Evolutionary conservation across 2,797 vertebrate species (phyloP).

Genomic region (Cyclura pinguis): DNA sequence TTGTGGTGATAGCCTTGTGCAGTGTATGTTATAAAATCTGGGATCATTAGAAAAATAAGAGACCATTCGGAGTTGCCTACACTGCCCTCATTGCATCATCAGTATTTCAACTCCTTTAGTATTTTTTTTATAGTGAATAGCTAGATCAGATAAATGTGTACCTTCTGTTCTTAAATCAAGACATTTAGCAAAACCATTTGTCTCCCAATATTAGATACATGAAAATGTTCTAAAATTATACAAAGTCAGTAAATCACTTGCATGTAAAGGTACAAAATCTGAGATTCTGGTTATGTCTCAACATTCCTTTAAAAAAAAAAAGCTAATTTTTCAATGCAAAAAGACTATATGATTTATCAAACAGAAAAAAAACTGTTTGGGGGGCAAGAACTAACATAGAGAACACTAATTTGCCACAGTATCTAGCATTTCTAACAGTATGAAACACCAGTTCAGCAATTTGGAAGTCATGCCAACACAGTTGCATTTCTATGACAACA

Average conservation of each 20-base stretch:
- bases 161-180: neutral
- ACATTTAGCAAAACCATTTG: neutral
- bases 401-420: neutral
- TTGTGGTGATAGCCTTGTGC: neutral
- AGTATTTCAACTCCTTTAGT: too few species aligned
- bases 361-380: rapidly evolving
- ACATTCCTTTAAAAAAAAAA: neutral
- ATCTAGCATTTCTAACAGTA: rapidly evolving
- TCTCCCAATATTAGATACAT: neutral
- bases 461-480: rapidly evolving
- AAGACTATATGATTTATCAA: neutral
- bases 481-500: neutral
- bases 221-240: neutral
- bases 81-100: too few species aligned
- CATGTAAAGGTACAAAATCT: too few species aligned
- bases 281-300: rapidly evolving
- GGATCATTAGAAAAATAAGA: neutral
- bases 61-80: neutral
- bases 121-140: neutral
- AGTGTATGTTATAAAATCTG: neutral
- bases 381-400: neutral
- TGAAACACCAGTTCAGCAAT: neutral
- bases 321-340: neutral
- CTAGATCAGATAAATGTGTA: neutral
- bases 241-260: neutral